Evolutionary conservation across 2,113 vertebrate species (phyloP), one percentile per base, ranked within the genome.

Genomic region (Pteronura brasiliensis): DNA sequence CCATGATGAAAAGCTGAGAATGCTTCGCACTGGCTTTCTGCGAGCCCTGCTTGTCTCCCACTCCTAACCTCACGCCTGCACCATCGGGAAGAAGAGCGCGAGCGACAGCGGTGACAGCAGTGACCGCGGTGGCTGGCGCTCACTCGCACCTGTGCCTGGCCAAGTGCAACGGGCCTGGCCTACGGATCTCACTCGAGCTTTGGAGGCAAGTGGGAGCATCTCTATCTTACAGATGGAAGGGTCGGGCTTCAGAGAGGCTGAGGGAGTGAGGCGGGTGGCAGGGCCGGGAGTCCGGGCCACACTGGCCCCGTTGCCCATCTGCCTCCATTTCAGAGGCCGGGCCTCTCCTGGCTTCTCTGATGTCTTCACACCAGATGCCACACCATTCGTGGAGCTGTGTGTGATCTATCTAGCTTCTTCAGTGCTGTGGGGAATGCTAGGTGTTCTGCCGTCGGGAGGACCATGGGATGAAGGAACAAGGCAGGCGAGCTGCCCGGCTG

Each of bases 111-210:
- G 52, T 0, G 3, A 88, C 1, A 9, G 25, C 27, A 4, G 44
- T 12, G 42, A n/a, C 6, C 20, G 39, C 4, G 0, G 34, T 1
- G 4, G 20, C 71, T 0, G 14, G 72, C 0, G 0, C 10, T 14
- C 29, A 7, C 12, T 5, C 13, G 42, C 0, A 1, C 55, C 76
- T 36, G 61, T 20, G 25, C 23, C 79, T 0, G 3, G 59, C 84
- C 11, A 4, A 21, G 5, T 25, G 69, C 25, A 20, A 12, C 0
- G 1, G 55, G 47, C 4, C 0, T 1, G 2, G 2, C 21, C 4
- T 2, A 3, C 6, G 14, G 52, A 27, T 36, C 39, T 72, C 71
- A 6, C 6, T 7, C 1, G 7, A 12, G 25, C 57, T 57, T 21
- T 42, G 6, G 55, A 27, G 39, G n/a, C 59, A 76, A 55, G 27